Evolutionary conservation across 2,888 invertebrate species (phyloP).

Genomic region (Autographa pulchrina): DNA sequence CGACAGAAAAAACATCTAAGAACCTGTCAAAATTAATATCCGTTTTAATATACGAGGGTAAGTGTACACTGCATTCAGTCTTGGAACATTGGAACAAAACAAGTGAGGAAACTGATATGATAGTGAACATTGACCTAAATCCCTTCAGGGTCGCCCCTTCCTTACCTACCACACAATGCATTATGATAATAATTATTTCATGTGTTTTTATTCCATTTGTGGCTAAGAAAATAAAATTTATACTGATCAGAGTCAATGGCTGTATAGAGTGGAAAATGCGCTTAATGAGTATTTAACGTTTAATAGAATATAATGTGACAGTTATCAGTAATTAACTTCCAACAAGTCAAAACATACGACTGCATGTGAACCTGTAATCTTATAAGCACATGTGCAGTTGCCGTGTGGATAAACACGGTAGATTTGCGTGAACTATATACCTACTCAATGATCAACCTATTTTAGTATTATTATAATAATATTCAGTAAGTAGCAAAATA

Average conservation of each 20-base stretch:
- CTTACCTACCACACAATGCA: not conserved
- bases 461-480: too few species aligned
- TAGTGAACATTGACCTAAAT: slow-evolving; percentile 38
- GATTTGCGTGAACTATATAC: not conserved
- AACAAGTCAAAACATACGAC: slow-evolving; percentile 10
- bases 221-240: not conserved
- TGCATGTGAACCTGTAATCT: not conserved
- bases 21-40: too few species aligned
- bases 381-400: not conserved
- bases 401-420: slow-evolving; percentile 1
- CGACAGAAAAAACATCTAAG: too few species aligned
- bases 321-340: not conserved
- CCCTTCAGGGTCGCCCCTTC: slow-evolving; percentile 31
- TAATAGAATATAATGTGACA: slow-evolving; percentile 7
- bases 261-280: too few species aligned
- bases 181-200: not conserved
- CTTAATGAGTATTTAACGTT: too few species aligned
- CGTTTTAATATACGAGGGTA: too few species aligned
- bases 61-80: slow-evolving; percentile 13
- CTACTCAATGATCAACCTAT: too few species aligned
- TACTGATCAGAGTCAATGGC: too few species aligned
- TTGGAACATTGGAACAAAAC: slow-evolving; percentile 29
- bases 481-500: too few species aligned
- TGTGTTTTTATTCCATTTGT: slow-evolving; percentile 9
- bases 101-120: slow-evolving; percentile 20